These are phyloP conservation scores for Zaprionus ghesquierei DNA, from an alignment of 1,140 invertebrate species.

Conservation along the genomic window DNA sequence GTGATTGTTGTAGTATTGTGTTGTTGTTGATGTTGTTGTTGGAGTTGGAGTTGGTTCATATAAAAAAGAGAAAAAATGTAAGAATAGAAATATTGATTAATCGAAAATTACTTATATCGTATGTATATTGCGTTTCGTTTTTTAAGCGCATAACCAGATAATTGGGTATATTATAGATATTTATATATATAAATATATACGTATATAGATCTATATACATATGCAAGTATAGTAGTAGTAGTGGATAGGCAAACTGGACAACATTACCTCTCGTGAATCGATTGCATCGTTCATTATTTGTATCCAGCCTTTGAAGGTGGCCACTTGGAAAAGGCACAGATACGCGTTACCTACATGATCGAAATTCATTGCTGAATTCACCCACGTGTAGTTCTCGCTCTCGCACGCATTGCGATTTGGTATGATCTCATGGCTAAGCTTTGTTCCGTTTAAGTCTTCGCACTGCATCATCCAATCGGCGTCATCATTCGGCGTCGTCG, in stretches of 20 bases:
- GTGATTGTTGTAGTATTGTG: constrained; percentile 46
- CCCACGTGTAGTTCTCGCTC: constrained; percentile 96
- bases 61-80: constrained; percentile 76
- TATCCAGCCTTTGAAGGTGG: constrained; percentile 97
- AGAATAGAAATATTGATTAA: constrained; percentile 71
- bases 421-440: constrained; percentile 92
- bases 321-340: constrained; percentile 98
- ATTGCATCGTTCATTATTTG: constrained; percentile 99
- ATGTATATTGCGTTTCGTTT: constrained; percentile 29
- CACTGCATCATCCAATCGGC: constrained; percentile 85
- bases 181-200: constrained; percentile 1
- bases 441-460: constrained; percentile 91
- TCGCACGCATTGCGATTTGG: constrained; percentile 92
- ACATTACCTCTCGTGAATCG: constrained; percentile 93
- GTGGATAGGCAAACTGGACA: constrained; percentile 23
- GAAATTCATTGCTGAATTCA: constrained; percentile 98
- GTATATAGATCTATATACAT: constrained; percentile 5
- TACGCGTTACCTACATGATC: constrained; percentile 99
- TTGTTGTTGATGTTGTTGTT: constrained; percentile 56
- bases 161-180: constrained; percentile 18
- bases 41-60: constrained; percentile 59
- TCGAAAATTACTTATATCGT: constrained; percentile 56
- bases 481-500: neutral
- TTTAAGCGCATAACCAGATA: constrained; percentile 34
- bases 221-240: constrained; percentile 24